Evolutionary conservation across 30 jellyfish, hydroid and myxozoan genomes (phyloP), one percentile per base, ranked within the genome.

Genomic region (Nemopilema nomurai): DNA sequence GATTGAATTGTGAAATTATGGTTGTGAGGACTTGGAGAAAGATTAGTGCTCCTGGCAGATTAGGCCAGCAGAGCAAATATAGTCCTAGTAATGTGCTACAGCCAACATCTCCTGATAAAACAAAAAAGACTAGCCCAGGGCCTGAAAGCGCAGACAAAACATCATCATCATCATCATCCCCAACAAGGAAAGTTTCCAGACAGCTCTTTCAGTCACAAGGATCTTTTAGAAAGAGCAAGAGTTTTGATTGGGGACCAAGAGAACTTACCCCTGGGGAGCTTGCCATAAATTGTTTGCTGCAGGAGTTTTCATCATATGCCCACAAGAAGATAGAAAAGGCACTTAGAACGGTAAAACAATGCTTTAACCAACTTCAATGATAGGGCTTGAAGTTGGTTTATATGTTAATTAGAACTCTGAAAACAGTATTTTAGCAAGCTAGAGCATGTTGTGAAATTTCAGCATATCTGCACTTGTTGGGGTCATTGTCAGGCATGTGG

Each of bases 41-140:
- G 64, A 63, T 87, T 0, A 91, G 98, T 82, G 98, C 98, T 20
- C 98, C 98, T 8, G 98, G 91, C 32, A 64, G 98, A 51, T 79
- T 91, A 22, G 94, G 96, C 53, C 76, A 83, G 17, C 84, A 51
- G 49, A 79, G 87, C 28, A 84, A 84, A 30, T 81, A 74, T 67
- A 84, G 87, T 53, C 87, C 93, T 8, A 84, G 84, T 51, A 84
- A 74, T 84, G 93, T 65, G 8, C 17, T 33, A 20, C 76, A 26
- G 16, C 86, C 25, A n/a, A 49, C 73, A 4, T 51, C 84, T 27
- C 50, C 89, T 8, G 78, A 22, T 49, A 64, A 64, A 64, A 41
- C 57, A 41, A 41, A 41, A 23, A 70, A 71, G 49, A 62, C 27
- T 13, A 62, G 49, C 30, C 31, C 80, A 16, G 72, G 33, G 9